Conservation (phyloP, 2,888 invertebrate genomes). For the Harpagoxenus sublaevis region DNA sequence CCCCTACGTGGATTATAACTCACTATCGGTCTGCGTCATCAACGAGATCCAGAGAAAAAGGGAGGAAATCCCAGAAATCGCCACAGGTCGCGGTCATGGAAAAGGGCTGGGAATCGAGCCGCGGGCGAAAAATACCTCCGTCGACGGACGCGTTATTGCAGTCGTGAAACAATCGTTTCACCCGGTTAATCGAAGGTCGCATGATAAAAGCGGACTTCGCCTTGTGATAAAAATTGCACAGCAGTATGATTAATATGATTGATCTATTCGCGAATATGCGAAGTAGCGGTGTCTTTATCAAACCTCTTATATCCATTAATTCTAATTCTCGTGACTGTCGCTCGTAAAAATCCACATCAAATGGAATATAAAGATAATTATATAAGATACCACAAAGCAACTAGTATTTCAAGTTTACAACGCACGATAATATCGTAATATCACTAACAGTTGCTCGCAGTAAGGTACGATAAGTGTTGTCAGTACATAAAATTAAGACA, state of each 20-base stretch:
- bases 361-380: constrained; percentile 7
- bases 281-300: background rate
- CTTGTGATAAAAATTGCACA: background rate
- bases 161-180: constrained; percentile 36
- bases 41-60: constrained; percentile 36
- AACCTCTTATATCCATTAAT: background rate
- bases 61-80: constrained; percentile 33
- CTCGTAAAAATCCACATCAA: background rate
- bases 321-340: background rate
- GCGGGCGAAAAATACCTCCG: constrained; percentile 8
- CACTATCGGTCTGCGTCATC: constrained; percentile 48
- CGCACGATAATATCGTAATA: background rate
- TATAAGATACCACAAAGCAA: background rate
- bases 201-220: constrained; percentile 12
- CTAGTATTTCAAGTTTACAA: background rate
- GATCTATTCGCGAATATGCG: background rate
- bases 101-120: constrained; percentile 2
- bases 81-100: constrained; percentile 2
- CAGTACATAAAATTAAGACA: background rate
- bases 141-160: background rate
- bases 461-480: background rate
- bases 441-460: background rate
- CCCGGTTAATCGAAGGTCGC: constrained; percentile 6
- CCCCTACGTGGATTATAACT: constrained; percentile 54
- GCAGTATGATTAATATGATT: background rate